Conservation (phyloP, 1,140 invertebrate species). For the Metopolophium dirhodum region DNA sequence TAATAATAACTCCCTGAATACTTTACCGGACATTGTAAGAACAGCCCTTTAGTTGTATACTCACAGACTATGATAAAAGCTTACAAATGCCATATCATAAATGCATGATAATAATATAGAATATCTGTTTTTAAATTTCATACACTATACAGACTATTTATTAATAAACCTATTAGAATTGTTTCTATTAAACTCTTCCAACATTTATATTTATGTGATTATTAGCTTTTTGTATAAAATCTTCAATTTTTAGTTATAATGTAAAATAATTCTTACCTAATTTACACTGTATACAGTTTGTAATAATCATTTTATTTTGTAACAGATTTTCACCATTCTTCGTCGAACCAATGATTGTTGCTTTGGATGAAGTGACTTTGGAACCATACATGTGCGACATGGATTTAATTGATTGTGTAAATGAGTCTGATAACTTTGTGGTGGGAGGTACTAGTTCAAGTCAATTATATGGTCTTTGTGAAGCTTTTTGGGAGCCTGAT, state of each 20-base stretch:
- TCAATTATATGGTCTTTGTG: conserved; percentile 97
- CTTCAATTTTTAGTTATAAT: background rate
- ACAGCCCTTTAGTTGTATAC: too few species aligned
- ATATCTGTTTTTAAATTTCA: background rate
- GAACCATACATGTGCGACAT: conserved; percentile 92
- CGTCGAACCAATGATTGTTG: conserved; percentile 94
- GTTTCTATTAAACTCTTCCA: background rate
- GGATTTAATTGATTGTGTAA: conserved; percentile 87
- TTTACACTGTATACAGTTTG: background rate
- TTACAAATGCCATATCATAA: too few species aligned
- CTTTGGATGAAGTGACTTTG: conserved; percentile 84
- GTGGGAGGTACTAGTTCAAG: conserved; percentile 92
- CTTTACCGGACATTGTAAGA: too few species aligned
- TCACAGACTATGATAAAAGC: too few species aligned
- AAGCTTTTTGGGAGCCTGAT: conserved; percentile 91
- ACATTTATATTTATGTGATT: conserved; percentile 31
- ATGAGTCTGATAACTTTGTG: conserved; percentile 92
- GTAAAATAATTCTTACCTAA: background rate
- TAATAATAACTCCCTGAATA: too few species aligned
- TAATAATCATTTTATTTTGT: conserved; percentile 28
- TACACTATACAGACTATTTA: background rate
- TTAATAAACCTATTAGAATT: background rate
- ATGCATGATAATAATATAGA: too few species aligned
- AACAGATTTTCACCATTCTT: conserved; percentile 94
- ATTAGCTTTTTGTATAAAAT: conserved; percentile 60